Evolutionary conservation across 2,797 vertebrate species (phyloP).

Genomic region (Anguilla pacifica): DNA sequence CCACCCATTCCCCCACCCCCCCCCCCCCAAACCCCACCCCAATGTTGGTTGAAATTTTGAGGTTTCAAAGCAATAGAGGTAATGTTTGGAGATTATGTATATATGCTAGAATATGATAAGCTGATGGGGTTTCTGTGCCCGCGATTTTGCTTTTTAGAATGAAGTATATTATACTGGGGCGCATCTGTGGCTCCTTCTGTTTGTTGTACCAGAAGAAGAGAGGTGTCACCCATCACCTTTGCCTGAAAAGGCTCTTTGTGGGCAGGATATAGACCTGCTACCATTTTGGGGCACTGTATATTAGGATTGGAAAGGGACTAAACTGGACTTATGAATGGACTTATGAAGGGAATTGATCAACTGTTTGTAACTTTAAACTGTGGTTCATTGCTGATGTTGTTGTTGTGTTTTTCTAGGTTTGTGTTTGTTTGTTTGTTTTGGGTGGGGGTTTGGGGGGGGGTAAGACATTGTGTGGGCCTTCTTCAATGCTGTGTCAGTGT

Average conservation of each 20-base stretch:
- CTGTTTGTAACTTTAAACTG: not conserved
- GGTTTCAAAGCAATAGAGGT: not conserved
- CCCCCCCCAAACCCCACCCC: not conserved
- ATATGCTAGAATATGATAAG: not conserved
- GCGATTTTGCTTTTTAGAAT: conserved; percentile 40
- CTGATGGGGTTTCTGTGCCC: not conserved
- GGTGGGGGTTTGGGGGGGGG: not conserved
- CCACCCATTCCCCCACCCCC: too few species aligned
- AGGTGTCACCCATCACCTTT: not conserved
- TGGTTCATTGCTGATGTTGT: not conserved
- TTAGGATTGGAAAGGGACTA: not conserved
- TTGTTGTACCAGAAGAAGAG: not conserved
- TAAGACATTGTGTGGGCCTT: not conserved
- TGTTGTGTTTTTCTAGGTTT: not conserved
- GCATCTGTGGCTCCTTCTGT: not conserved
- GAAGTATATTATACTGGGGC: conserved; percentile 26
- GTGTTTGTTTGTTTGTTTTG: not conserved
- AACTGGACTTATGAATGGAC: not conserved
- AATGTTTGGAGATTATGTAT: not conserved
- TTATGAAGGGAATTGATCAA: conserved; percentile 14
- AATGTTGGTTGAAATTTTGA: not conserved
- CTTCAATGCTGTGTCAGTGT: not conserved
- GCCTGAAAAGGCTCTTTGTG: not conserved
- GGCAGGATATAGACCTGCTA: not conserved
- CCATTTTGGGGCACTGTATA: not conserved